A percentile compares a stretch with the other conserved stretches of the same genome.
These are phyloP conservation scores for Coleophora deauratella DNA, from an alignment of 2,888 invertebrate species.

Conservation along the genomic window DNA sequence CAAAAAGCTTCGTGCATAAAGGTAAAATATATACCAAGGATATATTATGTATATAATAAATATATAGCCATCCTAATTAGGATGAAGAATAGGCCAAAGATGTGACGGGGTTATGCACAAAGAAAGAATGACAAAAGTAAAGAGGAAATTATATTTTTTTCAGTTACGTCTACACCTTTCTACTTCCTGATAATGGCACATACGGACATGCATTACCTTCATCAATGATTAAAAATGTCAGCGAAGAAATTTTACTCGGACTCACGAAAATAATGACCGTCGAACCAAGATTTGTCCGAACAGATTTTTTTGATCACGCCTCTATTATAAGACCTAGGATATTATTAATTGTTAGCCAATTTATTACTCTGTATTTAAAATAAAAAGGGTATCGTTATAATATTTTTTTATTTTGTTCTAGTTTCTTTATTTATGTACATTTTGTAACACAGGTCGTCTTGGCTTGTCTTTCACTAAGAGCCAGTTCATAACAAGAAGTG, in stretches of 20 bases:
- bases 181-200: conserved; percentile 77
- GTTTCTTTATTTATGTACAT: background rate
- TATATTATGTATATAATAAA: no score
- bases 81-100: no score
- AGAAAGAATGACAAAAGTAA: no score
- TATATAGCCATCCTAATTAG: no score
- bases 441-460: no score
- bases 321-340: background rate
- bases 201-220: conserved; percentile 81
- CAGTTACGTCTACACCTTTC: conserved; percentile 46
- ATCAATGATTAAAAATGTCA: conserved; percentile 75
- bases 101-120: no score
- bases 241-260: conserved; percentile 73
- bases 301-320: background rate
- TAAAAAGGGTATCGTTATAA: background rate
- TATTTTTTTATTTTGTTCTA: background rate
- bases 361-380: background rate
- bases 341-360: background rate
- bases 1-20: no score
- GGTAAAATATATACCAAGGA: no score
- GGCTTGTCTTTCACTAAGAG: no score
- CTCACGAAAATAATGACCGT: conserved; percentile 60
- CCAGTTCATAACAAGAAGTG: no score
- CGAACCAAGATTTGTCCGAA: conserved; percentile 17
- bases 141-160: no score